phyloP scores from a whole-genome alignment of 2,113 vertebrate species.

The Clarias batrachus region DNA sequence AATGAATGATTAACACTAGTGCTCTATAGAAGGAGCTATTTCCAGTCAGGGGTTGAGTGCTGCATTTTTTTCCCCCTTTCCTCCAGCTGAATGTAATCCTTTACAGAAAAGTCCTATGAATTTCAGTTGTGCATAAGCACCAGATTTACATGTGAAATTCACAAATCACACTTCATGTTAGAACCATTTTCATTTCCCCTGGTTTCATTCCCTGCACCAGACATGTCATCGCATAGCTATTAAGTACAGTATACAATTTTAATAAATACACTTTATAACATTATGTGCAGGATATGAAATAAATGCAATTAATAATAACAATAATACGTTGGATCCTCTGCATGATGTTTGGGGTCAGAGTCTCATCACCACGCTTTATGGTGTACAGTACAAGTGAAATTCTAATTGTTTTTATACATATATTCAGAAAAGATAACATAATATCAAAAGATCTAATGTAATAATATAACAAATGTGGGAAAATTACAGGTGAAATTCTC shows the following conservation, averaged over 20 bases:
- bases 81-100: background rate
- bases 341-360: no score
- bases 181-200: background rate
- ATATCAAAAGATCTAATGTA: no score
- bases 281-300: background rate
- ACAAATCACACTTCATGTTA: background rate
- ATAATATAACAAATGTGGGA: no score
- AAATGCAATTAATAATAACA: no score
- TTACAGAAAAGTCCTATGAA: background rate
- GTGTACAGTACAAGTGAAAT: no score
- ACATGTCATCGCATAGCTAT: background rate
- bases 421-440: no score
- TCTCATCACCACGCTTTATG: no score
- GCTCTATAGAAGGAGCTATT: background rate
- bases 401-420: no score
- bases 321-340: no score
- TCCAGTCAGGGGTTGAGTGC: background rate
- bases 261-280: background rate
- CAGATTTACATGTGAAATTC: background rate
- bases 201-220: no score
- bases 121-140: background rate
- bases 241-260: no score
- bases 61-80: background rate
- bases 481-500: no score
- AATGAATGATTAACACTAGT: slow-evolving; percentile 4